Percentiles rank a stretch among this genome's conserved stretches.
Conservation (phyloP, 2,888 invertebrate genomes). For the Pristionchus arcanus region DNA sequence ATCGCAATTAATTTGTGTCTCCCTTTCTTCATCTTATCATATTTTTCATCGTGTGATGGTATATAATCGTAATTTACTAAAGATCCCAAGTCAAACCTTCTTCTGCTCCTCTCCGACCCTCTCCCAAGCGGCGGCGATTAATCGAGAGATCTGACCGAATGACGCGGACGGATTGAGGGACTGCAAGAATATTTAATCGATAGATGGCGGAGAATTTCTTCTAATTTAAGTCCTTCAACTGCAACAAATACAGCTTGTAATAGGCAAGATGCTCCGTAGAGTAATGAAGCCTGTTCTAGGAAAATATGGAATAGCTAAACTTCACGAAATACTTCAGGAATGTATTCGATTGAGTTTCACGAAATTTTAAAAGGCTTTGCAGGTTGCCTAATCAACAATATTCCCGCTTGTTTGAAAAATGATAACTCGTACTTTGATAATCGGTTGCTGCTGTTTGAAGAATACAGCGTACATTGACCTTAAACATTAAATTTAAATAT, state of each 20-base stretch:
- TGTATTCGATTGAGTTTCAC: background rate
- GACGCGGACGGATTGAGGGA: slow-evolving; percentile 2
- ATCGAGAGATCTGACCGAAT: slow-evolving; percentile 47
- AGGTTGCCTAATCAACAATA: background rate
- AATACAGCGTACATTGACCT: slow-evolving; percentile 51
- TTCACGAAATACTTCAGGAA: too few relatives aligned
- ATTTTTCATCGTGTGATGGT: too few relatives aligned
- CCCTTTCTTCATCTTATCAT: too few relatives aligned
- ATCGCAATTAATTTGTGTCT: too few relatives aligned
- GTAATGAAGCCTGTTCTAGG: too few relatives aligned
- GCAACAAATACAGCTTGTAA: background rate
- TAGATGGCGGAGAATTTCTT: too few relatives aligned
- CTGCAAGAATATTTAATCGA: background rate
- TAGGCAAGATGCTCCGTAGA: too few relatives aligned
- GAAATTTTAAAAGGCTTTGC: background rate
- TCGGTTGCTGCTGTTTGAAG: slow-evolving; percentile 47
- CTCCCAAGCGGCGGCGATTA: slow-evolving; percentile 44
- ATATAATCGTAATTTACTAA: too few relatives aligned
- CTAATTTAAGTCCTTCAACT: too few relatives aligned
- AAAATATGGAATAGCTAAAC: too few relatives aligned
- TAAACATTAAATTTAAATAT: background rate
- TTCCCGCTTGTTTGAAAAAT: background rate
- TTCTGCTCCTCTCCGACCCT: slow-evolving; percentile 33
- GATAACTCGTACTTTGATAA: slow-evolving; percentile 13
- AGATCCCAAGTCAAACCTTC: slow-evolving; percentile 8